Percentiles rank a stretch among this genome's conserved stretches.
Evolutionary conservation across 1,140 invertebrate species (phyloP).

Genomic region (Tetragonula clypearis): DNA sequence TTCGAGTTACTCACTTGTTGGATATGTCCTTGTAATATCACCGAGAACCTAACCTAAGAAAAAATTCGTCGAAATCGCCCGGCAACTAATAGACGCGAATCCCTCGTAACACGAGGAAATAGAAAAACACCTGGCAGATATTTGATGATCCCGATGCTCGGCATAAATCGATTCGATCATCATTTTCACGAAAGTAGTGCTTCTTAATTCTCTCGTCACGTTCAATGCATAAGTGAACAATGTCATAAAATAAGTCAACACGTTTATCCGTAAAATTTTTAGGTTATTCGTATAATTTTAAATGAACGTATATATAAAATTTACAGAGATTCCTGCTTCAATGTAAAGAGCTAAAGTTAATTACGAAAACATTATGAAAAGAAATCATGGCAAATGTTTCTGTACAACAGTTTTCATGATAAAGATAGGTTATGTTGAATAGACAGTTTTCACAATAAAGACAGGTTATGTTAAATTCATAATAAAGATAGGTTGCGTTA

Average conservation of each 20-base stretch:
- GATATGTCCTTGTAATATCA: neutral
- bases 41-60: neutral
- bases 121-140: slow-evolving; percentile 27
- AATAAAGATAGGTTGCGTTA: no score
- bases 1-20: neutral
- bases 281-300: neutral
- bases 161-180: neutral
- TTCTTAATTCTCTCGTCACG: neutral
- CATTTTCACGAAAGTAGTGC: neutral
- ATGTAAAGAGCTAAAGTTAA: neutral
- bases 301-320: neutral
- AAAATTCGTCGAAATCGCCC: neutral
- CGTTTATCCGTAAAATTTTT: neutral
- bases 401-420: neutral
- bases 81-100: neutral
- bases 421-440: no score
- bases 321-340: neutral
- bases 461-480: no score
- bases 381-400: neutral
- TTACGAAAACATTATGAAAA: neutral
- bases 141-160: slow-evolving; percentile 16
- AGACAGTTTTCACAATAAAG: no score
- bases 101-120: slow-evolving; percentile 22
- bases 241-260: neutral
- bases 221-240: neutral